Evolutionary conservation across 2,888 invertebrate species (phyloP).

Genomic region (Sylvicola cinctus): DNA sequence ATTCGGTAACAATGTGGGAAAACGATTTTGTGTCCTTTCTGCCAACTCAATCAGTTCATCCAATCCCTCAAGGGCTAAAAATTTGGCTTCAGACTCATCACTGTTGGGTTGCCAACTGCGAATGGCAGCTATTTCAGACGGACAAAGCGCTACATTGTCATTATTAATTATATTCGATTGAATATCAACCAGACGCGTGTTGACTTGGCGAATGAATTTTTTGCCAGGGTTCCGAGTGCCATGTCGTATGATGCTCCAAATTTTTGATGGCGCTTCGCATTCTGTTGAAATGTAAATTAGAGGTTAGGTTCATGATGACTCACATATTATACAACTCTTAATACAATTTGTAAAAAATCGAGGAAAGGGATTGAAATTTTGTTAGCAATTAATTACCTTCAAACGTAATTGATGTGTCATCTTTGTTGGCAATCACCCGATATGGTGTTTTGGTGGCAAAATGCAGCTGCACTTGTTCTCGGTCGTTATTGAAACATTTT

Average conservation of each 20-base stretch:
- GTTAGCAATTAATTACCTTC: conserved; percentile 30
- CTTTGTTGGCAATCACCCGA: conserved; percentile 40
- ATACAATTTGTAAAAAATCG: conserved; percentile 4
- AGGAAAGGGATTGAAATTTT: too few species aligned
- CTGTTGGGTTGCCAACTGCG: conserved; percentile 36
- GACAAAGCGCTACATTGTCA: conserved; percentile 29
- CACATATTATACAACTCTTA: neutral
- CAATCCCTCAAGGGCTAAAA: conserved; percentile 49
- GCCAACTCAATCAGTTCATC: conserved; percentile 53
- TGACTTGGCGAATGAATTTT: conserved; percentile 32
- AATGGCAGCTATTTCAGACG: conserved; percentile 21
- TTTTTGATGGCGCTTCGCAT: conserved; percentile 43
- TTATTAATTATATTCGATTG: conserved; percentile 32
- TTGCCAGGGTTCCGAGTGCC: conserved; percentile 53
- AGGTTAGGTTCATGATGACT: neutral
- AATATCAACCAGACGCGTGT: conserved; percentile 29
- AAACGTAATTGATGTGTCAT: conserved; percentile 35
- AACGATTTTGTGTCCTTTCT: conserved; percentile 50
- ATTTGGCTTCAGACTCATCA: conserved; percentile 32
- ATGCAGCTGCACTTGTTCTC: conserved; percentile 14
- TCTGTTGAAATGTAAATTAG: neutral
- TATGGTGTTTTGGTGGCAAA: conserved; percentile 55
- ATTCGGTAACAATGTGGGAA: conserved; percentile 38
- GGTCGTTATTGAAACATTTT: neutral
- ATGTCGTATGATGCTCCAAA: conserved; percentile 59